Percentiles rank a stretch among this genome's conserved stretches.
Evolutionary conservation across 2,888 invertebrate genomes (phyloP).

Genomic region (Athalia rosae): DNA sequence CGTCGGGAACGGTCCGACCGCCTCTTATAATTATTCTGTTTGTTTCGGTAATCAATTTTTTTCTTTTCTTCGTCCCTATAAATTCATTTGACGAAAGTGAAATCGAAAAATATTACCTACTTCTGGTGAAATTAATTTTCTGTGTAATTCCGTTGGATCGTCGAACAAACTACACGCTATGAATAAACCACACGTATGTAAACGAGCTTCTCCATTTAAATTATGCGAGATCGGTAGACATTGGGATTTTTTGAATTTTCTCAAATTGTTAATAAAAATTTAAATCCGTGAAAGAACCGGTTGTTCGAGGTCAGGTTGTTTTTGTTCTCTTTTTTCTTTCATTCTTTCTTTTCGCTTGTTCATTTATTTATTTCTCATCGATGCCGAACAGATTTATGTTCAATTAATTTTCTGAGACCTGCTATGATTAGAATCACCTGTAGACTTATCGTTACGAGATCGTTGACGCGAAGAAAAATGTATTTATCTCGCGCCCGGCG

Average conservation of each 20-base stretch:
- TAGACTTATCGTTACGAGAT: slow-evolving; percentile 23
- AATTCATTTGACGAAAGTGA: too few species aligned
- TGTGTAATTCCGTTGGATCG: too few species aligned
- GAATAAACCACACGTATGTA: too few species aligned
- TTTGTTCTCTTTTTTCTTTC: too few species aligned
- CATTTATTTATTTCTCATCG: neutral
- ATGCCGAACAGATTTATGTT: slow-evolving; percentile 5
- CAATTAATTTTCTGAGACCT: slow-evolving; percentile 15
- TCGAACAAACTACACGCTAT: too few species aligned
- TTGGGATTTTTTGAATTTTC: neutral
- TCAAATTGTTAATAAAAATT: slow-evolving; percentile 16
- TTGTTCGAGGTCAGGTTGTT: neutral
- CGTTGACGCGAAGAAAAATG: slow-evolving; percentile 13
- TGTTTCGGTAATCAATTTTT: too few species aligned
- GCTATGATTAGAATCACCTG: slow-evolving; percentile 30
- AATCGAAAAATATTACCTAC: too few species aligned
- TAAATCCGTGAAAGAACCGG: slow-evolving; percentile 17
- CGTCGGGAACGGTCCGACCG: too few species aligned
- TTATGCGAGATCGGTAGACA: neutral
- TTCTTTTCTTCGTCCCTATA: too few species aligned
- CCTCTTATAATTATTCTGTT: too few species aligned
- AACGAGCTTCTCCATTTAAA: neutral
- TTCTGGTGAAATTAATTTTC: too few species aligned
- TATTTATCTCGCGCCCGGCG: neutral
- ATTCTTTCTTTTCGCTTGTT: neutral